Percentiles rank a stretch among this genome's conserved stretches.
Conservation (phyloP, 30 jellyfish, hydroid and myxozoan genomes). For the Cassiopea andromeda region DNA sequence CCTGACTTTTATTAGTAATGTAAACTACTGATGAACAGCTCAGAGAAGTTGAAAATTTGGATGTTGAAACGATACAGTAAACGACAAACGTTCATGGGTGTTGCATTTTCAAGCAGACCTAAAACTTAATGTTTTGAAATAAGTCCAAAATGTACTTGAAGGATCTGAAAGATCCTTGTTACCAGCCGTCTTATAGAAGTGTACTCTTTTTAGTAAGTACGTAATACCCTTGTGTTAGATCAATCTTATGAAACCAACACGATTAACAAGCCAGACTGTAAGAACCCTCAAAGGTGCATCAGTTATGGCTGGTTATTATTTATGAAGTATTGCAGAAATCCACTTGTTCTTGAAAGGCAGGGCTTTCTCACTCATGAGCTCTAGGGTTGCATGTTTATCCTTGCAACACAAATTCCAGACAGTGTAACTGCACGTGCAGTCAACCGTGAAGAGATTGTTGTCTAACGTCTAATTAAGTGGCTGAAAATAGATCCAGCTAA, state of each 20-base stretch:
- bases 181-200: too few relatives aligned
- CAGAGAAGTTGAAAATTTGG: neutral
- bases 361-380: too few relatives aligned
- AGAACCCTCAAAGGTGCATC: neutral
- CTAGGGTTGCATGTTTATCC: neutral
- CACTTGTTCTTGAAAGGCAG: neutral
- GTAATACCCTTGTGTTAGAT: too few relatives aligned
- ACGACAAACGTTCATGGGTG: neutral
- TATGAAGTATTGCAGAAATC: neutral
- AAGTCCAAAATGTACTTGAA: too few relatives aligned
- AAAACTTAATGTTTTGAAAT: too few relatives aligned
- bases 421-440: slow-evolving; percentile 49
- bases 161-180: too few relatives aligned
- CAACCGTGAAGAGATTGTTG: slow-evolving; percentile 57
- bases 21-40: neutral
- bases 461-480: slow-evolving; percentile 3
- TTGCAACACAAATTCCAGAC: slow-evolving; percentile 7
- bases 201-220: too few relatives aligned
- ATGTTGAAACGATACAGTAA: neutral
- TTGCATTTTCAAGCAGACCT: neutral
- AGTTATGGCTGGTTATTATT: neutral
- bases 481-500: neutral
- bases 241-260: neutral
- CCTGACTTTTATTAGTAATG: neutral
- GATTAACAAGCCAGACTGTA: neutral